Percentiles rank a stretch among this genome's conserved stretches.
phyloP scores from a whole-genome alignment of 2,113 vertebrate species.

The Cygnus buccinator region DNA sequence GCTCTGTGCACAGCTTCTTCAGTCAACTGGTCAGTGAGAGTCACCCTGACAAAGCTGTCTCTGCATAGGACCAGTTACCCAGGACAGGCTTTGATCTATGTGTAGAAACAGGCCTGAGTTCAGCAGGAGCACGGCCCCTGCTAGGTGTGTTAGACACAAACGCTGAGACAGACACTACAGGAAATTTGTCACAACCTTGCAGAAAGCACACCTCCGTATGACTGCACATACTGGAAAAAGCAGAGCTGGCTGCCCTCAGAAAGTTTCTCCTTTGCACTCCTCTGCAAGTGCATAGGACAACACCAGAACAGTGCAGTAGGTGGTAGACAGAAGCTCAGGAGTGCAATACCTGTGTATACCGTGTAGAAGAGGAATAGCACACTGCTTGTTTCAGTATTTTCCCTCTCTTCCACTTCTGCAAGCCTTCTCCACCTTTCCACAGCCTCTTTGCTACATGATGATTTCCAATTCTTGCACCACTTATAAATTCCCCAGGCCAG shows the following conservation, averaged over 20 bases:
- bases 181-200: background rate
- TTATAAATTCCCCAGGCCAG: background rate
- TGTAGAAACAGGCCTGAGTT: background rate
- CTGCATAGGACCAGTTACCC: background rate
- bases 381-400: background rate
- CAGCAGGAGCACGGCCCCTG: background rate
- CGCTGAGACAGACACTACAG: background rate
- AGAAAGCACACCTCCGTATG: background rate
- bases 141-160: background rate
- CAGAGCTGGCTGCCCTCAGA: background rate
- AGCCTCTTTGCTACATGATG: background rate
- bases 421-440: background rate
- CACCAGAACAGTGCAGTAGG: background rate
- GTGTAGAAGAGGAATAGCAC: rapidly evolving
- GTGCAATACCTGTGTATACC: rapidly evolving
- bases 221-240: background rate
- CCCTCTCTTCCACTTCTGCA: background rate
- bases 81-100: background rate
- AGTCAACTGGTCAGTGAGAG: background rate
- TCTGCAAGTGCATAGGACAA: background rate
- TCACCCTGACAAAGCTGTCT: background rate
- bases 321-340: background rate
- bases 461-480: background rate
- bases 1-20: background rate
- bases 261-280: background rate